These are phyloP conservation scores for Dolichotis patagonum DNA, from an alignment of 2,113 vertebrate species.

Conservation along the genomic window DNA sequence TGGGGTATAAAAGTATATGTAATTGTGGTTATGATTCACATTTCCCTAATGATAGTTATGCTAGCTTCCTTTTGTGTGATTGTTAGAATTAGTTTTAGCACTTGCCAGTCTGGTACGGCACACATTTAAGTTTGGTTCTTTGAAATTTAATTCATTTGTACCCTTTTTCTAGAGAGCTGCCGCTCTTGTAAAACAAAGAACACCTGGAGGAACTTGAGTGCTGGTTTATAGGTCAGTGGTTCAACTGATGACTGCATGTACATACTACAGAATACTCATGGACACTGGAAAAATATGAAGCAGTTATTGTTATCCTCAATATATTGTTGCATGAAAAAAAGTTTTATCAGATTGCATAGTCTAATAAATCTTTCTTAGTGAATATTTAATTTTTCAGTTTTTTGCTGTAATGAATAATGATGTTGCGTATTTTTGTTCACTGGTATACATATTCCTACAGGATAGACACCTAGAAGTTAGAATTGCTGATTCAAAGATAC, in stretches of 20 bases:
- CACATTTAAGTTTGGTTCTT: not conserved
- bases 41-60: not conserved
- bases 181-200: not conserved
- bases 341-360: not conserved
- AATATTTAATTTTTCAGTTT: not conserved
- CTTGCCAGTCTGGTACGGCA: not conserved
- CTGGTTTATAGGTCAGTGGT: not conserved
- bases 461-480: not conserved
- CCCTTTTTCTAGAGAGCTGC: not conserved
- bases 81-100: conserved; percentile 1
- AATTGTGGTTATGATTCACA: not conserved
- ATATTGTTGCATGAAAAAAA: not conserved
- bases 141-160: not conserved
- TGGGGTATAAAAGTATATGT: not conserved
- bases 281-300: not conserved
- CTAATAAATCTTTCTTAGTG: not conserved
- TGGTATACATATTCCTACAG: not conserved
- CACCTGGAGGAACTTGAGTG: not conserved
- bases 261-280: not conserved
- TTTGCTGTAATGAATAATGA: not conserved
- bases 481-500: not conserved
- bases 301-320: not conserved
- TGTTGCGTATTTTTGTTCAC: not conserved
- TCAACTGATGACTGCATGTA: not conserved
- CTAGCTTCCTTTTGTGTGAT: not conserved